phyloP scores from a whole-genome alignment of 2,888 invertebrate genomes.

The Pogonocherus hispidulus region DNA sequence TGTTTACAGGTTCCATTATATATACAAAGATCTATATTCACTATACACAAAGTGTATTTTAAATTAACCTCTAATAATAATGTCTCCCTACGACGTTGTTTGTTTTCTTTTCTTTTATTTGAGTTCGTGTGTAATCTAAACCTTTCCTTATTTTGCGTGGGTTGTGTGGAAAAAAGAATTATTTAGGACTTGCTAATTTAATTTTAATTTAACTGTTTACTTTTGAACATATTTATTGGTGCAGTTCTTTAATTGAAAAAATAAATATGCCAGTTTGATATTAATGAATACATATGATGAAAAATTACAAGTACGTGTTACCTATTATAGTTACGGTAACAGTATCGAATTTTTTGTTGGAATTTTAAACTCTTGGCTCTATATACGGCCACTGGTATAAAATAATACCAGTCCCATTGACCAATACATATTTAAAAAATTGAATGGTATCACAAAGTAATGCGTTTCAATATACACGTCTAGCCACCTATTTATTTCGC shows the following conservation, averaged over 20 bases:
- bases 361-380: too few relatives aligned
- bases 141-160: background rate
- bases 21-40: background rate
- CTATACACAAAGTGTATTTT: background rate
- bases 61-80: slow-evolving; percentile 2
- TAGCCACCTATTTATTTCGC: too few relatives aligned
- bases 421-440: too few relatives aligned
- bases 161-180: background rate
- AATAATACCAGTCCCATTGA: too few relatives aligned
- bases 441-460: too few relatives aligned
- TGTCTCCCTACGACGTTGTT: background rate
- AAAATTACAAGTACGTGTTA: too few relatives aligned
- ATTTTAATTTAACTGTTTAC: slow-evolving; percentile 2
- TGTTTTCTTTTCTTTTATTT: slow-evolving; percentile 3
- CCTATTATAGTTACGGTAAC: too few relatives aligned
- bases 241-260: background rate
- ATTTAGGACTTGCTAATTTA: background rate
- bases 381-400: too few relatives aligned
- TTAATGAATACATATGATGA: background rate
- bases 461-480: too few relatives aligned
- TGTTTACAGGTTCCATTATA: background rate
- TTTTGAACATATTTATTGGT: background rate
- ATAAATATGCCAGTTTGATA: background rate
- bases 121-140: background rate
- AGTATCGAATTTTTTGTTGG: too few relatives aligned